Conservation (phyloP, 2,888 invertebrate species). For the Philonicus albiceps region DNA sequence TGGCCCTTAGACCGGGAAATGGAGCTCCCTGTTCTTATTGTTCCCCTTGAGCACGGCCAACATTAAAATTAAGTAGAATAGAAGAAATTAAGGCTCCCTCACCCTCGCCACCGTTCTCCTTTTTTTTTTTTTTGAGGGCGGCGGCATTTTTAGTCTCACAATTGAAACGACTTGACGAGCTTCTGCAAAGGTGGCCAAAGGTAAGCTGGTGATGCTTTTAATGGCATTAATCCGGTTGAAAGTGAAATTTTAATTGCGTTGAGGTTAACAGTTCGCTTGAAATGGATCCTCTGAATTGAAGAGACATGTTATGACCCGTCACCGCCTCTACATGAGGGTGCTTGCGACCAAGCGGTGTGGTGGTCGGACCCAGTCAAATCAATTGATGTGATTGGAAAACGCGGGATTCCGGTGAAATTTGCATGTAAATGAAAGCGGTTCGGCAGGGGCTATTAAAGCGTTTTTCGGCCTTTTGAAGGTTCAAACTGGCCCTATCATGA, state of each 20-base stretch:
- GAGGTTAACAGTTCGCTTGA: neutral
- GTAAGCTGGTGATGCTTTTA: neutral
- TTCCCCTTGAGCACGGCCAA: neutral
- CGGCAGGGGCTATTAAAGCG: neutral
- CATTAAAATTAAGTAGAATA: neutral
- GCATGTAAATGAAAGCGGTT: neutral
- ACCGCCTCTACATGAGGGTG: neutral
- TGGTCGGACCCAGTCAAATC: neutral
- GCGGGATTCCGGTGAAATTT: neutral
- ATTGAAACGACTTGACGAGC: neutral
- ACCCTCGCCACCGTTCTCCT: neutral
- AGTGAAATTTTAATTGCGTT: neutral
- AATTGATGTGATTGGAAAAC: neutral
- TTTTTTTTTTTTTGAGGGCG: neutral
- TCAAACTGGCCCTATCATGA: neutral
- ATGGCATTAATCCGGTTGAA: neutral
- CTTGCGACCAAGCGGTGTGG: neutral
- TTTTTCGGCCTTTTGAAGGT: neutral
- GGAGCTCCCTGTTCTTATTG: neutral
- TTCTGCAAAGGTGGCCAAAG: neutral
- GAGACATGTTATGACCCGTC: neutral
- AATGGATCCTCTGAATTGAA: neutral
- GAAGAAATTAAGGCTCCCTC: neutral
- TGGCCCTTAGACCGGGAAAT: neutral
- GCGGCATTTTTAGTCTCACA: neutral